Conservation (phyloP, 1,140 invertebrate species). For the Phthorimaea operculella region DNA sequence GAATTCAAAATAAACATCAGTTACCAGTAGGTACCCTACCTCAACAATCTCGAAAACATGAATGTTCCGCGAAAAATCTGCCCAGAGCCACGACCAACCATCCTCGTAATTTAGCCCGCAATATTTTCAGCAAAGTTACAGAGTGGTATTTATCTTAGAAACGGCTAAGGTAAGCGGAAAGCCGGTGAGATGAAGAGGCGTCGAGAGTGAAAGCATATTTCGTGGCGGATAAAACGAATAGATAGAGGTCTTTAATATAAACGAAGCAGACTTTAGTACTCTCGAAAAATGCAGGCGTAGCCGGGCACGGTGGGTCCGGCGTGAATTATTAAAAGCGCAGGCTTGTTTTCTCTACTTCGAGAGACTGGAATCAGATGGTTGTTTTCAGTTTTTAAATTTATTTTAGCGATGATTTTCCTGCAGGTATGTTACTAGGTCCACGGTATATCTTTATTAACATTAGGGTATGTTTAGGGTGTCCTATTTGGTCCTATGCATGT, state of each 20-base stretch:
- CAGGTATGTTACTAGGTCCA: too few relatives aligned
- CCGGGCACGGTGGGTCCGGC: conserved; percentile 34
- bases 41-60: too few relatives aligned
- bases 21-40: too few relatives aligned
- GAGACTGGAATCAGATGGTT: background rate
- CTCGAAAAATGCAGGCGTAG: conserved; percentile 61
- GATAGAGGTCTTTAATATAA: conserved; percentile 67
- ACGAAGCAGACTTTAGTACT: conserved; percentile 65
- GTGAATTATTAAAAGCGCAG: conserved; percentile 58
- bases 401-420: background rate
- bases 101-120: background rate
- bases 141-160: conserved; percentile 2
- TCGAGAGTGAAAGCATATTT: conserved; percentile 33
- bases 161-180: conserved; percentile 4
- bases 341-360: conserved; percentile 31
- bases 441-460: too few relatives aligned
- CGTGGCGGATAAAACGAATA: conserved; percentile 60
- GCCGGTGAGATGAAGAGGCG: conserved; percentile 33
- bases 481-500: too few relatives aligned
- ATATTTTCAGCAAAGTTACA: conserved; percentile 2
- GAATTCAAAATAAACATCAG: too few relatives aligned
- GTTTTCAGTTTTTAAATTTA: background rate
- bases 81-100: background rate
- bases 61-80: too few relatives aligned
- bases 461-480: too few relatives aligned